Conservation (phyloP, 2,113 vertebrate genomes). For the Brachypteracias leptosomus region DNA sequence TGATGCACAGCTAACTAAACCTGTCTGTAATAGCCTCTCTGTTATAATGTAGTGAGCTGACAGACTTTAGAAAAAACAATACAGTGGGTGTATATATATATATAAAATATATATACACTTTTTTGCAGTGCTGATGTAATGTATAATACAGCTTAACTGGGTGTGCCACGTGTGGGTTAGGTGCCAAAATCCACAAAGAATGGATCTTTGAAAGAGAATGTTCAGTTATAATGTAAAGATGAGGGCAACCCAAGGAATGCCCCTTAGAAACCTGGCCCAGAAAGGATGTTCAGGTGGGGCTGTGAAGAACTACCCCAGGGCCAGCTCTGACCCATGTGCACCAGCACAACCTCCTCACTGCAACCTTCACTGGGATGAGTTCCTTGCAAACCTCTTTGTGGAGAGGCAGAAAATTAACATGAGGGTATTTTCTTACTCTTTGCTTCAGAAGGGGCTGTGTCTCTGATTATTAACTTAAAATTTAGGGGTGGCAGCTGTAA, state of each 20-base stretch:
- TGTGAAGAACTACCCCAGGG: not conserved
- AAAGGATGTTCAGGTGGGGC: not conserved
- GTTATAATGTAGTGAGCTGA: constrained; percentile 21
- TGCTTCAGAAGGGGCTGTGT: not conserved
- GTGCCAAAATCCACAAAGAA: not conserved
- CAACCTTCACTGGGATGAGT: not conserved
- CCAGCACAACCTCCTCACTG: not conserved
- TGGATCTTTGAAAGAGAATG: not conserved
- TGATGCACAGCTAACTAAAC: constrained; percentile 47
- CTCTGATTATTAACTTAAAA: not conserved
- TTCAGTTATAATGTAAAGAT: not conserved
- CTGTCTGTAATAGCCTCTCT: constrained; percentile 27
- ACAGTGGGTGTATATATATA: not conserved
- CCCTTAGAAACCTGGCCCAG: not conserved
- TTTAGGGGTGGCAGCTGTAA: not conserved
- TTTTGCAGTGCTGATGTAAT: not conserved
- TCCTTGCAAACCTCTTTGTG: not conserved
- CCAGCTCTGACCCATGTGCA: not conserved
- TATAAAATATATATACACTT: not conserved
- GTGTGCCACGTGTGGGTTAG: not conserved
- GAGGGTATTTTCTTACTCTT: not conserved
- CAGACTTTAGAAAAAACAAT: constrained; percentile 4
- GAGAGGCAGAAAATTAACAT: not conserved
- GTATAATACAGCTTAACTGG: not conserved
- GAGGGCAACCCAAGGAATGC: not conserved